Evolutionary conservation across 1,140 invertebrate species (phyloP), one percentile per base, ranked within the genome.

Genomic region (Xylocopa sonorina): DNA sequence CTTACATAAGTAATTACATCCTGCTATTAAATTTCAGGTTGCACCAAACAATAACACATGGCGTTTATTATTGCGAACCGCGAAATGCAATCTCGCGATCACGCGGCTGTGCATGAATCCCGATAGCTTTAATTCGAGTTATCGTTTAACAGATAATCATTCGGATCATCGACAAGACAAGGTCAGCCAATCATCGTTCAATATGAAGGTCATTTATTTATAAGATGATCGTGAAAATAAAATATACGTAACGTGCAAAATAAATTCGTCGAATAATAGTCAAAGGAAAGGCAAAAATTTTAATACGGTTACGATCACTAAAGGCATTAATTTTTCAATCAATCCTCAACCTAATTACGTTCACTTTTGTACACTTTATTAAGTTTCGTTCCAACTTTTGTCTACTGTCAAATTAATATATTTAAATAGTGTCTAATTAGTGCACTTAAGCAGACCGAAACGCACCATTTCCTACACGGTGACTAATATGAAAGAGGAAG

Each of bases 121-220:
- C 6, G 7, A 18, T 29, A 12, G 63, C 57, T 80, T 72, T 60
- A 66, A 63, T 78, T 72, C 29, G 32, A 18, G 27, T 85, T 85
- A 85, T 85, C 84, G n/a, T 60, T 43, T 24, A 27, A n/a, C 21
- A 64, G 72, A 48, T 74, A 77, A 73, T 77, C 63, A 34, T 7
- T 27, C 12, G 34, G 50, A 51, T 63, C 24, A 60, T 32, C 18
- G 53, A 55, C 46, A 73, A 34, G 9, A 3, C 27, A 77, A 81
- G 57, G 68, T 69, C 72, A 77, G 21, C 29, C 62, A 50, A 74
- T 79, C 57, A 32, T 3, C 34, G 69, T 71, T 57, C 66, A 29
- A 4, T 29, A 24, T 14, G 4, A 34, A 67, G 18, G 60, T 57
- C 14, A 34, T 14, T 29, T 34, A 6, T 64, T n/a, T 60, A 60